Percentiles rank a stretch among this genome's conserved stretches.
These are phyloP conservation scores for Boleophthalmus pectinirostris DNA, from an alignment of 2,113 vertebrate genomes.

Conservation along the genomic window DNA sequence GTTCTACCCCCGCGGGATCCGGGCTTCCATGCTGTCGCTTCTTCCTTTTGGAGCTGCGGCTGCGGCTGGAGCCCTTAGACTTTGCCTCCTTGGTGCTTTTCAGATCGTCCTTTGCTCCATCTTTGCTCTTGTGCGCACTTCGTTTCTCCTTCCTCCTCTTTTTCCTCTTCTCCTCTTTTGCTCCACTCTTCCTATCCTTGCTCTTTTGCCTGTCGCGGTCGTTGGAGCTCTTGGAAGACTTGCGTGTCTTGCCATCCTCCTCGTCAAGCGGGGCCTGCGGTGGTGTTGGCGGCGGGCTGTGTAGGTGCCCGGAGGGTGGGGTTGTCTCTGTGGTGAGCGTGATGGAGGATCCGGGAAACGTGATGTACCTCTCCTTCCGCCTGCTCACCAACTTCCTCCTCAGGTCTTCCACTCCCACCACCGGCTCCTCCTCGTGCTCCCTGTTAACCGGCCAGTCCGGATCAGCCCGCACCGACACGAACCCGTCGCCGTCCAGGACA, in stretches of 20 bases:
- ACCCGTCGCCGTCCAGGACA: slow-evolving; percentile 81
- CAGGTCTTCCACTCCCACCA: slow-evolving; percentile 80
- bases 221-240: slow-evolving; percentile 71
- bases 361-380: slow-evolving; percentile 81
- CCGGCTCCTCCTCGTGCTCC: slow-evolving; percentile 55
- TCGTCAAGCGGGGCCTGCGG: slow-evolving; percentile 34
- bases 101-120: slow-evolving; percentile 32
- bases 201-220: slow-evolving; percentile 66
- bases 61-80: slow-evolving; percentile 62
- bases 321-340: slow-evolving; percentile 56
- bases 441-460: slow-evolving; percentile 72
- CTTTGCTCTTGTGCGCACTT: slow-evolving; percentile 48
- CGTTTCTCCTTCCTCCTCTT: slow-evolving; percentile 64
- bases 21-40: slow-evolving; percentile 64
- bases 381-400: slow-evolving; percentile 86
- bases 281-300: slow-evolving; percentile 35
- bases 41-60: slow-evolving; percentile 73
- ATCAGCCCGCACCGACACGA: slow-evolving; percentile 81
- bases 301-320: slow-evolving; percentile 41
- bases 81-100: slow-evolving; percentile 51
- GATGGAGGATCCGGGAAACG: slow-evolving; percentile 64
- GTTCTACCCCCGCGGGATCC: slow-evolving; percentile 54
- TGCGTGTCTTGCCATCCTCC: slow-evolving; percentile 54
- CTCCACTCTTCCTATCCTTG: slow-evolving; percentile 64
- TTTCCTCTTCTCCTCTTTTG: slow-evolving; percentile 65